Evolutionary conservation across 2,797 vertebrate genomes (phyloP).

Genomic region (Sebastiscus albofasciatus): DNA sequence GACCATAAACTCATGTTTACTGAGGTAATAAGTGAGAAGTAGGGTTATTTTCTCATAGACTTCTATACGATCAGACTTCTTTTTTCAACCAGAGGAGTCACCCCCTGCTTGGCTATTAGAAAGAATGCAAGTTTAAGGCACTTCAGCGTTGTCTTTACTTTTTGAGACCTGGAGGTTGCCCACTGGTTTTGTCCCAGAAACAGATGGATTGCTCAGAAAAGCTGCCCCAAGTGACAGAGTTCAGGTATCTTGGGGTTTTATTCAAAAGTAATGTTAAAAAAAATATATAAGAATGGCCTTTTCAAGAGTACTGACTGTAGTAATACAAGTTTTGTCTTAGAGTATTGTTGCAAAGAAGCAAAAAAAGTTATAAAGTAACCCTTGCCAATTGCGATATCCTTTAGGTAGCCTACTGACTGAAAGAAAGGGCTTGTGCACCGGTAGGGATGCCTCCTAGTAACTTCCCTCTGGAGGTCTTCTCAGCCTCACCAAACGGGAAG

Average conservation of each 20-base stretch:
- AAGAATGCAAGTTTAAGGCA: no score
- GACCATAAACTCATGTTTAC: no score
- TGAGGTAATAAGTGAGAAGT: no score
- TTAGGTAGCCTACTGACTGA: neutral
- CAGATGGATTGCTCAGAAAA: neutral
- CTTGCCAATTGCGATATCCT: neutral
- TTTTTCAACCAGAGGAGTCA: no score
- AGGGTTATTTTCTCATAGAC: no score
- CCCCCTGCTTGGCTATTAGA: no score
- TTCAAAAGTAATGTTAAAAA: neutral
- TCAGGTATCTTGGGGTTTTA: neutral
- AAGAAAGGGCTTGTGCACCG: neutral
- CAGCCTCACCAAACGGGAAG: neutral
- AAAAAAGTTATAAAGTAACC: no score
- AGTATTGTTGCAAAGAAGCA: neutral
- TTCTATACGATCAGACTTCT: no score
- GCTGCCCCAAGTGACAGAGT: neutral
- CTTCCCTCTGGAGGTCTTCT: neutral
- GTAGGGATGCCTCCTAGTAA: neutral
- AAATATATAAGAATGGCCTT: neutral
- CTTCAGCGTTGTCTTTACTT: no score
- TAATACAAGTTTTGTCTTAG: neutral
- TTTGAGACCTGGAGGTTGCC: no score
- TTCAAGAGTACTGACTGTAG: neutral
- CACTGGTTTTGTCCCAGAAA: no score